These are phyloP conservation scores for Hemibagrus wyckioides DNA, from an alignment of 2,113 vertebrate species.

Conservation along the genomic window DNA sequence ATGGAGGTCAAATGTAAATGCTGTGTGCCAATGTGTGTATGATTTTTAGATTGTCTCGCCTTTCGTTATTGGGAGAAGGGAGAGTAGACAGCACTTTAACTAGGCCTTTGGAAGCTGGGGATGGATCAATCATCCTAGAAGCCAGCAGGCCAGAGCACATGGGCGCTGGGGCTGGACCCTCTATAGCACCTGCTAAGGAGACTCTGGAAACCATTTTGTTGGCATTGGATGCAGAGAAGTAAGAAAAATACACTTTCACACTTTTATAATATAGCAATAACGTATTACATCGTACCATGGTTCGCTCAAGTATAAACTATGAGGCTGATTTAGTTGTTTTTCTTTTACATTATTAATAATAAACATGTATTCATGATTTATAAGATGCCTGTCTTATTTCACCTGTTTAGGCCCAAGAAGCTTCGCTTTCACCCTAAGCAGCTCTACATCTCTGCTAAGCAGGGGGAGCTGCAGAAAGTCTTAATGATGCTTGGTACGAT, in stretches of 20 bases:
- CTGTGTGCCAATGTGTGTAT: background rate
- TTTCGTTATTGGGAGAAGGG: slow-evolving; percentile 71
- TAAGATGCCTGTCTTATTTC: background rate
- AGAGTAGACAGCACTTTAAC: slow-evolving; percentile 76
- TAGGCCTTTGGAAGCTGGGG: slow-evolving; percentile 66
- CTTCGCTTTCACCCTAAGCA: slow-evolving; percentile 97
- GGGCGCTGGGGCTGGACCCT: slow-evolving; percentile 45
- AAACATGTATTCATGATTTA: background rate
- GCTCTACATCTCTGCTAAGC: slow-evolving; percentile 93
- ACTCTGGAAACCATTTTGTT: slow-evolving; percentile 91
- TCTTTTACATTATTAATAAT: background rate
- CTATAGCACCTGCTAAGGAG: slow-evolving; percentile 82
- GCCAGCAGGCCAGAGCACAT: slow-evolving; percentile 70
- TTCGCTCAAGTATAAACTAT: background rate
- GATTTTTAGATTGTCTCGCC: slow-evolving; percentile 65
- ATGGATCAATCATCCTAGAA: slow-evolving; percentile 70
- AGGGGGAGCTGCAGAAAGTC: slow-evolving; percentile 95
- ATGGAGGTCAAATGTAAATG: background rate
- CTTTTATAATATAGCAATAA: background rate
- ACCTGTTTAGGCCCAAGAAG: slow-evolving; percentile 88
- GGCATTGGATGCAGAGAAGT: slow-evolving; percentile 95
- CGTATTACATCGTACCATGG: background rate
- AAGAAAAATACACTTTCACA: slow-evolving; percentile 58
- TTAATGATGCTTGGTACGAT: slow-evolving; percentile 89
- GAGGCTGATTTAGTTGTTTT: background rate